phyloP scores from a whole-genome alignment of 2,113 vertebrate species.

The Podocnemis expansa region DNA sequence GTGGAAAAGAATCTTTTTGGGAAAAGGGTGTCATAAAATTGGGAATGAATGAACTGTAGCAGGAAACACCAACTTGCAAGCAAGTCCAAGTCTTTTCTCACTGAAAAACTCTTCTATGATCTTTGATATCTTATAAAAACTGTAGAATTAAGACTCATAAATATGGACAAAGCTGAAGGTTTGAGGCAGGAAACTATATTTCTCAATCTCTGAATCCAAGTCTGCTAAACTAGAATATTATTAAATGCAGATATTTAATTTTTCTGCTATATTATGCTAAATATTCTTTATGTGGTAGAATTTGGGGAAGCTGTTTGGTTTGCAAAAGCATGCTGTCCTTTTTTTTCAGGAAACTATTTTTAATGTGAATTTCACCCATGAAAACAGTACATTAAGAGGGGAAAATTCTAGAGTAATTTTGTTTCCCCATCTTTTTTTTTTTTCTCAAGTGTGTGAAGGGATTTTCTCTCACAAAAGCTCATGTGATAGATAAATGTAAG shows the following conservation, averaged over 20 bases:
- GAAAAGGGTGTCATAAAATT: not conserved
- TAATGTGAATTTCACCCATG: not conserved
- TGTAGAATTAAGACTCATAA: not conserved
- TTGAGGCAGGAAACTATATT: not conserved
- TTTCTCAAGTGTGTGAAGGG: no score
- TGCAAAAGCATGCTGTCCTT: not conserved
- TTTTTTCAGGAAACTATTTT: not conserved
- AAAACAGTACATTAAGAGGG: not conserved
- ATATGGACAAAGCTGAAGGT: fast-evolving
- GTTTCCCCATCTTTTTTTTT: no score
- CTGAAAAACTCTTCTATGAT: not conserved
- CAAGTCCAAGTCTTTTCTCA: not conserved
- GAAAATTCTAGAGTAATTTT: not conserved
- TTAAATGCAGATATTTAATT: not conserved
- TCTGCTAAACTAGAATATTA: not conserved
- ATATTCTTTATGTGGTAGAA: not conserved
- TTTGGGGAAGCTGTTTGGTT: not conserved
- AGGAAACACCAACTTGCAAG: not conserved
- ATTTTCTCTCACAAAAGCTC: no score
- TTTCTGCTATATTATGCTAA: not conserved
- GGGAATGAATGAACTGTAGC: not conserved
- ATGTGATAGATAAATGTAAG: no score
- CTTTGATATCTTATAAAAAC: not conserved
- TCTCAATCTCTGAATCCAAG: not conserved
- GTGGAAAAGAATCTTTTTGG: not conserved